Base-by-base conservation (phyloP, 2,797 vertebrate species). In the Megalops cyprinoides region DNA sequence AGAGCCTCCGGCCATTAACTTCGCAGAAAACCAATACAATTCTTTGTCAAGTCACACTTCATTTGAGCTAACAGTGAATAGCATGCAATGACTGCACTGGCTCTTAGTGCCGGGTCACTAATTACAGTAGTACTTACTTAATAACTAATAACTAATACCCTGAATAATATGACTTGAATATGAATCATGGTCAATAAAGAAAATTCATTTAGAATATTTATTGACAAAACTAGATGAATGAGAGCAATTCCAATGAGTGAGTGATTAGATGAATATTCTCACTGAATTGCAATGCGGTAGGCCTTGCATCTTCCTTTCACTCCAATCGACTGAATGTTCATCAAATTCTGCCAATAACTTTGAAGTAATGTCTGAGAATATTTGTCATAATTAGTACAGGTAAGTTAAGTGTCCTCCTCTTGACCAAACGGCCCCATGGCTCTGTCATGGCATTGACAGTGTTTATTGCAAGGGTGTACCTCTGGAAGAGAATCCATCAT, bases 1-100 rank as follows among this genome's bases (percentile, higher is more conserved):
- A 86, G 81, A 23, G 20, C 8, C 51, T 79, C 44, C n/a, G 42
- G 53, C 37, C 37, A 42, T 55, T 78, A 88, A 84, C 82, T 56
- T 18, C 76, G 82, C 48, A 80, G 78, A 46, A 39, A 25, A 67
- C 74, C 82, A 53, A 83, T 56, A 76, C 10, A 25, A 42, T n/a
- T 55, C 14, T 83, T 37, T 79, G 71, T 84, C 74, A 78, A 37
- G 46, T 62, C 44, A 65, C 42, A 34, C 79, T 78, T 67, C 76
- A 79, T 79, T 84, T 74, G 81, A 75, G 28, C 69, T 73, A 74
- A 49, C 77, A 80, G 75, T 62, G 46, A 67, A 76, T 56, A 67
- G 42, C 74, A 34, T 53, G 25, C n/a, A 67, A 44, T 34, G 42
- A 23, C n/a, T 25, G 28, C 9, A 2, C 23, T 51, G 56, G 55